Percentiles rank a stretch among this genome's conserved stretches.
These are phyloP conservation scores for Scaptomyza graminum DNA, from an alignment of 1,140 invertebrate species.

Conservation along the genomic window DNA sequence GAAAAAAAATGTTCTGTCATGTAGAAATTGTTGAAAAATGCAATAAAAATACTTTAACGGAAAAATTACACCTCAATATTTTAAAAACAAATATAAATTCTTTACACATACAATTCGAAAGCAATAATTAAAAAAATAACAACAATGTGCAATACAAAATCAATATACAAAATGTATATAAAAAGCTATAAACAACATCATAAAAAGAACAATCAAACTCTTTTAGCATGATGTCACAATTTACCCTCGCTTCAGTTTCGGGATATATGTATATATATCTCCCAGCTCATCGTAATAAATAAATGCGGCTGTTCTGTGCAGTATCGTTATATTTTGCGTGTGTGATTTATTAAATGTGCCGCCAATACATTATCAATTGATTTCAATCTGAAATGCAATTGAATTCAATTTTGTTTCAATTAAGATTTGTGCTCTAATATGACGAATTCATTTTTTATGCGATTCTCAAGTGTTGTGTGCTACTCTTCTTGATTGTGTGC, in stretches of 20 bases:
- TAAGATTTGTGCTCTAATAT: constrained; percentile 61
- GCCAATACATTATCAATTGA: constrained; percentile 49
- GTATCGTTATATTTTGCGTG: constrained; percentile 37
- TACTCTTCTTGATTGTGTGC: constrained; percentile 6
- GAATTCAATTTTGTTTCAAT: constrained; percentile 68
- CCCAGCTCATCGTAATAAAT: not conserved
- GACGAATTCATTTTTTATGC: constrained; percentile 72
- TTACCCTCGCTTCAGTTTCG: constrained; percentile 28
- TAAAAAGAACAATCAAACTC: constrained; percentile 22
- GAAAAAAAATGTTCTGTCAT: not conserved
- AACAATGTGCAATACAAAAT: not conserved
- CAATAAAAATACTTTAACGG: not conserved
- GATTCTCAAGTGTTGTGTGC: constrained; percentile 19
- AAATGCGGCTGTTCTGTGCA: constrained; percentile 27
- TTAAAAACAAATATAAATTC: not conserved
- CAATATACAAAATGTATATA: not conserved
- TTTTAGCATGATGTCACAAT: constrained; percentile 47
- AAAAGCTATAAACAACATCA: constrained; percentile 3
- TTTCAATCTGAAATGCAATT: constrained; percentile 52
- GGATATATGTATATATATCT: constrained; percentile 46
- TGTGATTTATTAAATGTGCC: constrained; percentile 47
- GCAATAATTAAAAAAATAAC: not conserved
- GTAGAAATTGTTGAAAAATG: not conserved
- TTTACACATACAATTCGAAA: no score
- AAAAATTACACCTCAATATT: no score